Evolutionary conservation across 1,140 invertebrate genomes (phyloP), one percentile per base, ranked within the genome.

Genomic region (Ooceraea biroi): DNA sequence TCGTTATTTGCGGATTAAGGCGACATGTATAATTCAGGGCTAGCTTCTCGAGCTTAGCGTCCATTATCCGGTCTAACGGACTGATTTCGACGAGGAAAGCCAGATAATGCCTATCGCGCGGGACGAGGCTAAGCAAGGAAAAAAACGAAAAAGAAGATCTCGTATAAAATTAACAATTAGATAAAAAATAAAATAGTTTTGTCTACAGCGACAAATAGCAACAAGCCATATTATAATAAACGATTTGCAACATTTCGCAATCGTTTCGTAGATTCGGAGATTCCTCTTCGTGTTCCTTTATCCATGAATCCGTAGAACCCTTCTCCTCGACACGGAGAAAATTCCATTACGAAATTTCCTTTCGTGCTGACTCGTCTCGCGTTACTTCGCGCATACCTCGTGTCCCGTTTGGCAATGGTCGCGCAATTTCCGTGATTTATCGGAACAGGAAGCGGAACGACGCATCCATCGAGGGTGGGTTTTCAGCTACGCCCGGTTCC

Each of bases 371-470:
- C 22, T 11, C 1, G 12, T 17, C 36, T 27, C 36, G n/a, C 27
- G 30, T 27, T 52, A 22, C 14, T n/a, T 65, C 12, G 27, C 17
- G 46, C 60, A 36, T 66, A 41, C 10, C 27, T 74, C 19, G 30
- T 66, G 60, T 65, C 36, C 3, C 19, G 36, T 65, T 52, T 52
- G 14, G 46, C 44, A 11, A 77, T 36, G 46, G 19, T 17, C 41
- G 44, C 11, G 74, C 60, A 77, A 77, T 77, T 77, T 66, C 27
- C 74, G 61, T 30, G 46, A 77, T 77, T 77, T 77, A 77, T 77
- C 60, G n/a, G 61, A 19, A 52, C 60, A 44, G 61, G 61, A 22
- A 66, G 61, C 52, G 25, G 46, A 25, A 52, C 60, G 44, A 77
- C n/a, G 57, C 25, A 65, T 76, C 58, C 17, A 30, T 52, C 44